phyloP scores from a whole-genome alignment of 92 coral and sea anemone genomes.

The Parazoanthus darwini region DNA sequence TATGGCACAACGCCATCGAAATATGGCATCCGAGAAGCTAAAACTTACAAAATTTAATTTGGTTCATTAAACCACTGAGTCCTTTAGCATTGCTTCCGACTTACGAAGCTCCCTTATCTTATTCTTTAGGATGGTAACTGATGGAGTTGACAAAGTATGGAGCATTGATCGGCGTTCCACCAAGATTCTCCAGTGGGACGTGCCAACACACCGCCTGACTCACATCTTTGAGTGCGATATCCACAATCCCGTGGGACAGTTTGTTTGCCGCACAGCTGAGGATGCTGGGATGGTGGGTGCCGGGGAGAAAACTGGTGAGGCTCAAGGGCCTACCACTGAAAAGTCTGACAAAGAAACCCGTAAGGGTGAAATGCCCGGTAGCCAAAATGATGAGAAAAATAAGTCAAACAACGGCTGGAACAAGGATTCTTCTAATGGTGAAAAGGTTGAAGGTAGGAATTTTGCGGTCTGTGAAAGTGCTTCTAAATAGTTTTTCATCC shows the following conservation, averaged over 20 bases:
- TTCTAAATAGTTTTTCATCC: background rate
- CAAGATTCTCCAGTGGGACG: constrained; percentile 86
- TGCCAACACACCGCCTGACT: constrained; percentile 70
- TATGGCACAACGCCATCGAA: too few relatives aligned
- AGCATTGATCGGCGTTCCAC: constrained; percentile 86
- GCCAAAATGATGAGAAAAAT: background rate
- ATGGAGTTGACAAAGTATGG: constrained; percentile 79
- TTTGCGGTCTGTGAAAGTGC: too few relatives aligned
- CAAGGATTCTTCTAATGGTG: background rate
- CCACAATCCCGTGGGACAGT: constrained; percentile 64
- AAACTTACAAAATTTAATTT: too few relatives aligned
- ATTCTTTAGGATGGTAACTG: constrained; percentile 67
- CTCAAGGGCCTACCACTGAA: background rate
- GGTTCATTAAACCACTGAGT: background rate
- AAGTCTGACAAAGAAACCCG: background rate
- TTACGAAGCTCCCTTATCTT: background rate
- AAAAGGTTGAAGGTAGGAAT: too few relatives aligned
- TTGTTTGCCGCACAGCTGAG: constrained; percentile 49
- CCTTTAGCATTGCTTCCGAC: too few relatives aligned
- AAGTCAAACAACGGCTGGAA: background rate
- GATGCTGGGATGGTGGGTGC: constrained; percentile 25
- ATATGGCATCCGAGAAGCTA: too few relatives aligned
- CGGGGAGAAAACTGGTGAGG: constrained; percentile 7
- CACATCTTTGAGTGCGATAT: constrained; percentile 78
- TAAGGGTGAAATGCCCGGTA: background rate